Evolutionary conservation across 2,888 invertebrate genomes (phyloP), one percentile per base, ranked within the genome.

Genomic region (Meghimatium bilineatum): DNA sequence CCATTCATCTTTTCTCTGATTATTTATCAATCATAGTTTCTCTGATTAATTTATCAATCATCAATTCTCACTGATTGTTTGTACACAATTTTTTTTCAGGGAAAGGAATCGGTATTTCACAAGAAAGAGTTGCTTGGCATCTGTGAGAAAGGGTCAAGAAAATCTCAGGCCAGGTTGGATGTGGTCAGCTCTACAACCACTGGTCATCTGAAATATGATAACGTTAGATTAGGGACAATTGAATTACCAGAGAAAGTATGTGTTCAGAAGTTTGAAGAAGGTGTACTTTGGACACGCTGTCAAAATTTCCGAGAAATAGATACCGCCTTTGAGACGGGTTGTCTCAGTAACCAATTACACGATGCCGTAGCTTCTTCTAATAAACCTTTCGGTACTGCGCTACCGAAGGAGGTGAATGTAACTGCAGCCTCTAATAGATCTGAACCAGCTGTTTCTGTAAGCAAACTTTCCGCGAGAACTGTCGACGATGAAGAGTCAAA

Each of bases 181-280:
- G 60, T 83, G 17, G 78, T 83, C n/a, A 83, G 69, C 14, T 75
- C 75, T 20, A 83, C 83, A 5, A 77, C 83, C 23, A 83, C 71
- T 34, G 32, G 77, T n/a, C 26, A 71, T 44, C 32, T 38, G 32
- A 81, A 72, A 74, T 44, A 14, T 26, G 56, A 49, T 8, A 34
- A 38, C 17, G 29, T 0, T 17, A 63, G 49, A 36, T 1, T 36
- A 38, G 32, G 52, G 17, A 67, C 67, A 14, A 82, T 34, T 0
- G 75, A 66, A 23, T 52, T 26, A 2, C 17, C 75, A 26, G 49
- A 17, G 20, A 44, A n/a, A 26, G 52, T 34, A 1, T 56, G 17
- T 32, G 23, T n/a, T 17, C 67, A 49, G 49, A 8, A 32, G 2
- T 29, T n/a, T n/a, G 80, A 60, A 32, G 34, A 56, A 10, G 5